Evolutionary conservation across 2,113 vertebrate species (phyloP).

Genomic region (Shinisaurus crocodilurus): DNA sequence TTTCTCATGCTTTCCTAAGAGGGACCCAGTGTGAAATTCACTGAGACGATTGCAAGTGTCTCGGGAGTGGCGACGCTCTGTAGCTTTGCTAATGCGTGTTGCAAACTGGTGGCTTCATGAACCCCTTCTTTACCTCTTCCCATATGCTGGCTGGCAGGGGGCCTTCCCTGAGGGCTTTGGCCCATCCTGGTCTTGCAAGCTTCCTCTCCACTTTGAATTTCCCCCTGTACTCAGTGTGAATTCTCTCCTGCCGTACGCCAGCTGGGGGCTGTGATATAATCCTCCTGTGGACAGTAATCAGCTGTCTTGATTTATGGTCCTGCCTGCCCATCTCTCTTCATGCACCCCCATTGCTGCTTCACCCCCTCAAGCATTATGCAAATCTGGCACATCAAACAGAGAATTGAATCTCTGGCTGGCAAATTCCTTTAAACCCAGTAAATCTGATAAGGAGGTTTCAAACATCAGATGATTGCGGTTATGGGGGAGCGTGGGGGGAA

Average conservation of each 20-base stretch:
- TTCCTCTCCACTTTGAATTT: neutral
- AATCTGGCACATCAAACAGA: neutral
- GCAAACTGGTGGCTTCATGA: neutral
- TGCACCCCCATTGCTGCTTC: neutral
- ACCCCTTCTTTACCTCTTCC: neutral
- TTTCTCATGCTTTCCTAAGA: too few species aligned
- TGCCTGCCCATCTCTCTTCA: too few species aligned
- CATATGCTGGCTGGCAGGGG: neutral
- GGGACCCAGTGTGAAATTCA: neutral
- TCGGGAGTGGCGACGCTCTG: neutral
- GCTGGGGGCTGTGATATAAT: too few species aligned
- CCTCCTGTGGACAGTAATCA: neutral
- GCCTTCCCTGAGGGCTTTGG: too few species aligned
- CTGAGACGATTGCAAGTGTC: neutral
- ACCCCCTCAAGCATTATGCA: neutral
- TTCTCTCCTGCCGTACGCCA: neutral
- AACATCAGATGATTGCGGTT: neutral
- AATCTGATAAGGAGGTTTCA: conserved; percentile 1
- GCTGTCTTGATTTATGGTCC: neutral
- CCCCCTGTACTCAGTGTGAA: too few species aligned
- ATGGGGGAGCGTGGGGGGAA: neutral
- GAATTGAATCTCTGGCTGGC: neutral
- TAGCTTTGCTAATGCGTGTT: neutral
- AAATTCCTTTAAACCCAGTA: neutral
- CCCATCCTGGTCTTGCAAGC: neutral